Base-by-base conservation (phyloP, 1,140 invertebrate genomes). In the Anoplolepis gracilipes region DNA sequence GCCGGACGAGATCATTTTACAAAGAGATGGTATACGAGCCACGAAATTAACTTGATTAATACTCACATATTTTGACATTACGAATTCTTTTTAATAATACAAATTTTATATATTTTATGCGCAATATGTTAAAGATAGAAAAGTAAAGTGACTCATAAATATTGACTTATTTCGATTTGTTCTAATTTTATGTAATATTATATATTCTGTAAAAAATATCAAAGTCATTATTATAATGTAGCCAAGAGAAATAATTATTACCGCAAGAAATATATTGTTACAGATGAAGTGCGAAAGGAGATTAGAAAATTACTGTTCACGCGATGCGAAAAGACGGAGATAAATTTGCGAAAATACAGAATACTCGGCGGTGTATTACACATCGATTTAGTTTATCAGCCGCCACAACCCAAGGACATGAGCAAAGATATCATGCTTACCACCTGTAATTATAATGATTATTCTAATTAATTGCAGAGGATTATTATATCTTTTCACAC, bases 281-380 rank as follows among this genome's bases (percentile, higher is more conserved):
- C 49, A 95, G 94, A 92, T 6, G 90, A 95, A 49, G 79, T 76
- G 0, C 89, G 87, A 64, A 93, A 93, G 39, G 91, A 93, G 79
- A 70, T 92, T 25, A 94, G 93, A 90, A 90, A 94, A 49, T 1
- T 92, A 2, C 59, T 95, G 0, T 91, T 92, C 11, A 93, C 89
- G 0, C 88, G 91, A 25, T 94, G 94, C 53, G 91, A 94, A 28
- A 93, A 93, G 62, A 95, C 95, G 0, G 96, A 97, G 88, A 93
- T 97, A 0, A 97, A 97, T 94, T 93, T 97, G 55, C 93, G 97
- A n/a, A 96, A 96, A 86, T 96, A 96, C 87, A 92, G 93, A 2
- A 96, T 97, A 46, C 93, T 97, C 11, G 97, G 97, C 0, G 97
- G 97, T 0, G 95, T 97, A 13, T 97, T 95, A 91, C 95, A 95